These are phyloP conservation scores for Pararge aegeria DNA, from an alignment of 1,140 invertebrate genomes.

Conservation along the genomic window DNA sequence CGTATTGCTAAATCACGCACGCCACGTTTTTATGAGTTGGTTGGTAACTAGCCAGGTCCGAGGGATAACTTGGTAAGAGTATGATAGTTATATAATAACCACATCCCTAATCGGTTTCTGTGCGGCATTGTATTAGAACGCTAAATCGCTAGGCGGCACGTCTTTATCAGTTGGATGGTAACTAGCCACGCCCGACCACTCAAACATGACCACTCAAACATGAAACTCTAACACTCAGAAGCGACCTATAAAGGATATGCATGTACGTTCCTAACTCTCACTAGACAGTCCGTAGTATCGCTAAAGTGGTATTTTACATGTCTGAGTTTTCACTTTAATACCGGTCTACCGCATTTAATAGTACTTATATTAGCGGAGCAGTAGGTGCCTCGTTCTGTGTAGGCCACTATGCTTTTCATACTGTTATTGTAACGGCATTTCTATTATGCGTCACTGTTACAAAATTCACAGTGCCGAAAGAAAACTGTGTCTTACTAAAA, in stretches of 20 bases:
- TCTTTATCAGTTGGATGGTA: too few relatives aligned
- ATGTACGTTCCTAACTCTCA: not conserved
- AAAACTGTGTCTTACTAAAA: not conserved
- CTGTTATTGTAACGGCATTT: constrained; percentile 63
- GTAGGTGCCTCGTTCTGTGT: constrained; percentile 43
- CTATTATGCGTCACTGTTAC: constrained; percentile 27
- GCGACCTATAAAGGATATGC: not conserved
- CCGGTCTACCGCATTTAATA: constrained; percentile 53
- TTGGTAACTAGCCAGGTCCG: too few relatives aligned
- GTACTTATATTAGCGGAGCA: constrained; percentile 44
- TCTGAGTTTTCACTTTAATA: constrained; percentile 46
- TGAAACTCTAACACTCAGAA: too few relatives aligned
- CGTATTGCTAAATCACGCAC: too few relatives aligned
- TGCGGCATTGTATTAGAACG: too few relatives aligned
- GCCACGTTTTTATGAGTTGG: too few relatives aligned
- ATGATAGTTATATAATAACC: too few relatives aligned
- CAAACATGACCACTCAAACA: too few relatives aligned
- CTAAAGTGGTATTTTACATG: constrained; percentile 22
- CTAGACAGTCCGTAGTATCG: constrained; percentile 2
- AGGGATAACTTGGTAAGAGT: too few relatives aligned
- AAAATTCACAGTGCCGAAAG: constrained; percentile 26
- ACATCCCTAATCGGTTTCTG: too few relatives aligned
- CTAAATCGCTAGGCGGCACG: too few relatives aligned
- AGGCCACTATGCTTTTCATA: constrained; percentile 54
- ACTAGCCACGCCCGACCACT: too few relatives aligned